These are phyloP conservation scores for Drosophila nigritarsus DNA, from an alignment of 2,888 invertebrate genomes.

Conservation along the genomic window DNA sequence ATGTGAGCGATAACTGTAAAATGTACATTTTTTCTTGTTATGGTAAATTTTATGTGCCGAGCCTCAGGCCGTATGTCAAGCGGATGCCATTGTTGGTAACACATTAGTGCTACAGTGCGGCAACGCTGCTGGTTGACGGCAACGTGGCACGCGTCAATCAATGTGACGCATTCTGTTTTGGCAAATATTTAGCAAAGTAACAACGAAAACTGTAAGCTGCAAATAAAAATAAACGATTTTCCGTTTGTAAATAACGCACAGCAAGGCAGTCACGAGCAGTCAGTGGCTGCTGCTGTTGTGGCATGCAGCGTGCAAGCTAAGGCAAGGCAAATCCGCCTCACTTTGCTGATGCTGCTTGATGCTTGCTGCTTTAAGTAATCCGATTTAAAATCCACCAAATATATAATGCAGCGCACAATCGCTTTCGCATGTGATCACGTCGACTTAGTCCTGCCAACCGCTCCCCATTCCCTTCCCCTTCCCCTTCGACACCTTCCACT, in stretches of 20 bases:
- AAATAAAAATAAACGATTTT: constrained; percentile 53
- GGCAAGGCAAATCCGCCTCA: constrained; percentile 47
- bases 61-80: constrained; percentile 1
- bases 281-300: background rate
- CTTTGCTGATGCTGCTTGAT: constrained; percentile 53
- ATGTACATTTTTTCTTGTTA: background rate
- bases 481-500: background rate
- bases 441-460: constrained; percentile 32
- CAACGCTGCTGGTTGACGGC: constrained; percentile 33
- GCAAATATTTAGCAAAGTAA: constrained; percentile 54
- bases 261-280: constrained; percentile 6
- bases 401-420: constrained; percentile 65
- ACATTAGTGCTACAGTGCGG: constrained; percentile 46
- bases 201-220: constrained; percentile 36
- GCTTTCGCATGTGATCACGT: constrained; percentile 74
- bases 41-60: background rate
- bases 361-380: constrained; percentile 67
- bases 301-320: constrained; percentile 14
- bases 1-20: background rate
- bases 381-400: constrained; percentile 78
- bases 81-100: constrained; percentile 22
- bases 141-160: constrained; percentile 65
- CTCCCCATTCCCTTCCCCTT: background rate
- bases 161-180: constrained; percentile 54
- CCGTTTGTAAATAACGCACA: constrained; percentile 10